Percentiles rank a stretch among this genome's conserved stretches.
phyloP scores from a whole-genome alignment of 2,113 vertebrate species.

The Eurypyga helias region DNA sequence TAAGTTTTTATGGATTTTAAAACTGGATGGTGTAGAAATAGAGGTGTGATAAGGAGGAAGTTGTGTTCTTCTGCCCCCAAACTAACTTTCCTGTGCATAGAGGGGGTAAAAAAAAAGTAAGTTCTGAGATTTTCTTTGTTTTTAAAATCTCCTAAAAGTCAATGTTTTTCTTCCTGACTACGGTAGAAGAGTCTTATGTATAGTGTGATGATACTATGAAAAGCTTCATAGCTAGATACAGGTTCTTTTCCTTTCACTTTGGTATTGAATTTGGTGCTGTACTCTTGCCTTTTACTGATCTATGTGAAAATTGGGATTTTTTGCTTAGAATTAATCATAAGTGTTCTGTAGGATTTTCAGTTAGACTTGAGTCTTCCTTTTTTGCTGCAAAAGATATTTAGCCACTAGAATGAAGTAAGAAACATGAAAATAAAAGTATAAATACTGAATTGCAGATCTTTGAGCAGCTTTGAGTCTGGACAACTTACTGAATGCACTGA shows the following conservation, averaged over 20 bases:
- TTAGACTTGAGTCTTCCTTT: background rate
- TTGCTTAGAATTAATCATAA: background rate
- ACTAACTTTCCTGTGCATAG: background rate
- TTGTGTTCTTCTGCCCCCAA: background rate
- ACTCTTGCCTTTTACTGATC: background rate
- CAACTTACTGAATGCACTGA: constrained; percentile 88
- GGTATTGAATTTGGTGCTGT: background rate
- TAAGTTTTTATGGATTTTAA: background rate
- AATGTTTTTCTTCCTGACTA: background rate
- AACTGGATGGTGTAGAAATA: background rate
- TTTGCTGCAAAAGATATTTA: background rate
- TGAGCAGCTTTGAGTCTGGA: constrained; percentile 93
- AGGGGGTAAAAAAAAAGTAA: too few relatives aligned
- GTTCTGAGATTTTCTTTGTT: background rate
- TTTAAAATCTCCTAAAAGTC: background rate
- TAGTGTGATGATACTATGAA: background rate
- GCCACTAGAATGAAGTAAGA: background rate
- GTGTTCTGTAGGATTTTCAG: background rate
- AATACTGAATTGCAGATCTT: constrained; percentile 80
- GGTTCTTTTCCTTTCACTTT: background rate
- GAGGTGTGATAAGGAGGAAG: background rate
- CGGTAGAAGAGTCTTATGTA: background rate
- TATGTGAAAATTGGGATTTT: background rate
- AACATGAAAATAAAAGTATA: constrained; percentile 12
- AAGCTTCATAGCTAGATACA: background rate